Base-by-base conservation (phyloP, 2,113 vertebrate species). In the Aramus guarauna region DNA sequence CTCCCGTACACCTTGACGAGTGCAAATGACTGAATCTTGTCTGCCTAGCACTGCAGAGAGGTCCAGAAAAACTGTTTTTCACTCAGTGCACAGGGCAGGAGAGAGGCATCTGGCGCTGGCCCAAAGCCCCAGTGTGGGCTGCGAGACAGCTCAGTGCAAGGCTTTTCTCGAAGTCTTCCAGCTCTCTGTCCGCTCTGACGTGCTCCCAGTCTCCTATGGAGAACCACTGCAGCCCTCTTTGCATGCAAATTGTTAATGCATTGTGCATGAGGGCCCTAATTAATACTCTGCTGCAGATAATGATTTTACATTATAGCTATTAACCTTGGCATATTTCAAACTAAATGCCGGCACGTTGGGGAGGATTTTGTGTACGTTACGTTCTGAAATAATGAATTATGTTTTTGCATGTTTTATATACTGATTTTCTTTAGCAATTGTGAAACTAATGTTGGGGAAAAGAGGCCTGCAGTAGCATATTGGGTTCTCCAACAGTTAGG, bases 231-330 rank as follows among this genome's bases (percentile, higher is more conserved):
- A 89, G 62, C 6, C 43, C 71, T 82, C 94, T 92, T 82, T 91
- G 91, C 76, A 95, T 97, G 94, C 89, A 96, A 87, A 96, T 94
- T 76, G 80, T 81, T 92, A 94, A 96, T 89, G 89, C 76, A 92
- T 92, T 97, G 88, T 96, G 92, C 89, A 79, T 79, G 84, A 95
- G 94, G 73, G n/a, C 50, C 79, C 92, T 94, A 96, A 97, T 97
- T 96, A 97, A 97, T 95, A 76, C 94, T 87, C 66, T 68, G 66
- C 89, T 87, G 89, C 86, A 92, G 94, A 94, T 97, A 96, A 95
- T 53, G 32, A 94, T 94, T 97, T 96, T 89, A 94, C 94, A 87
- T 97, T 94, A 92, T 34, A 72, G 97, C 58, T 82, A 79, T 97
- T 97, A 95, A 96, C 92, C 92, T 94, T 91, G 84, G 80, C 86